Base-by-base conservation (phyloP, 2,113 vertebrate genomes). In the Tor tambroides region DNA sequence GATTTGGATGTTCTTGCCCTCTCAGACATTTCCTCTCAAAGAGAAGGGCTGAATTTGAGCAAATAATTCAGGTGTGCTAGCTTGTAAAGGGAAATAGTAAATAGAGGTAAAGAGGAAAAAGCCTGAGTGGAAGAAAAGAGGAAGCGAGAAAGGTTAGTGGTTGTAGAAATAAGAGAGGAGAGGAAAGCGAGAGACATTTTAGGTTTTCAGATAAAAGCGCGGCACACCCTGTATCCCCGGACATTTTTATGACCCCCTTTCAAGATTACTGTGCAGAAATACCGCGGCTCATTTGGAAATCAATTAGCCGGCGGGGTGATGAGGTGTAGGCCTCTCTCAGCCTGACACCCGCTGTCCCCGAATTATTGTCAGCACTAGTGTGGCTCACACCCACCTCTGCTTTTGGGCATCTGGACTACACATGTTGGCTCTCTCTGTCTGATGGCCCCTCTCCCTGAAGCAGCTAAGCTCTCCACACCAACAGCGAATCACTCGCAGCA, bases 261-360 rank as follows among this genome's bases (percentile, higher is more conserved):
- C 95, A 96, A 97, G 96, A 96, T 97, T 96, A 96, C 95, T 95
- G 96, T 96, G 95, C 95, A 95, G 95, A 96, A 97, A 96, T 96
- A 95, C 95, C 95, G 95, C 95, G 93, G 94, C 95, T 95, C 96
- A 97, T 96, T 97, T 96, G 96, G 96, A 96, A 96, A 97, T 97
- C 96, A 97, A 96, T 97, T 96, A 97, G 96, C 95, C 94, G 95
- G 95, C 93, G 87, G 92, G 95, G 89, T 97, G 96, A 97, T 96
- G 96, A 97, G 96, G 96, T 97, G 96, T 96, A 95, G 95, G 94
- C 94, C 95, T 94, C 94, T 95, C 94, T 95, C 95, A 93, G 94
- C 94, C 96, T 96, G 96, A 96, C 96, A 96, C 96, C 95, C 95
- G 96, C 96, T 96, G 95, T 96, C 96, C 96, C 0, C 93, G 95